A percentile compares a stretch with the other conserved stretches of the same genome.
Conservation (phyloP, 2,888 invertebrate species). For the Pyrochroa serraticornis region DNA sequence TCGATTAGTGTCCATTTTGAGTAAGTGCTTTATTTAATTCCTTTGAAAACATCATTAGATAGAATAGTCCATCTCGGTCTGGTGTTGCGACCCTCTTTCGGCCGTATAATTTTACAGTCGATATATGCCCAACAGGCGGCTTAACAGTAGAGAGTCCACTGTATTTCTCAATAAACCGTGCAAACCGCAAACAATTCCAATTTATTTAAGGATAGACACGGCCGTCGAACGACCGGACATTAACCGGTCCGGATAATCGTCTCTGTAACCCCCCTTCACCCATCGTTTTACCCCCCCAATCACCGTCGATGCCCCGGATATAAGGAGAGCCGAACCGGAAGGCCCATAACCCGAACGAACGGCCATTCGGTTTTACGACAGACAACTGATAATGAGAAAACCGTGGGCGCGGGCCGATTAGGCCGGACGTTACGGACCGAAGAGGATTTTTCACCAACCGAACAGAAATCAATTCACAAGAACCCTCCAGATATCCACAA, state of each 20-base stretch:
- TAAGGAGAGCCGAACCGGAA: slow-evolving; percentile 7
- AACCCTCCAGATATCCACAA: background rate
- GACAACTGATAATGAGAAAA: slow-evolving; percentile 41
- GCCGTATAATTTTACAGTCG: slow-evolving; percentile 20
- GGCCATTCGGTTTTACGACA: slow-evolving; percentile 39
- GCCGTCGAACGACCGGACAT: slow-evolving; percentile 34
- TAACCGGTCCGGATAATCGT: slow-evolving; percentile 16
- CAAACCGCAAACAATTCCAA: slow-evolving; percentile 40
- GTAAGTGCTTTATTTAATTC: too few species aligned
- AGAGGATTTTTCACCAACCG: too few species aligned
- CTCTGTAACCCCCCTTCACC: background rate
- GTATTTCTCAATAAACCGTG: slow-evolving; percentile 38
- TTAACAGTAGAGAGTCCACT: slow-evolving; percentile 10
- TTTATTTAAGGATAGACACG: slow-evolving; percentile 41
- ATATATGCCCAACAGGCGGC: slow-evolving; percentile 21
- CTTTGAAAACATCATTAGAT: too few species aligned
- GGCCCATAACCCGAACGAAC: slow-evolving; percentile 5
- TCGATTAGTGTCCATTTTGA: too few species aligned
- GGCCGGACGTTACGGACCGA: too few species aligned
- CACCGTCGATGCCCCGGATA: too few species aligned
- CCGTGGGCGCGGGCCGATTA: background rate
- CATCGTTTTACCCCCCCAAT: too few species aligned
- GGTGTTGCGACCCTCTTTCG: background rate
- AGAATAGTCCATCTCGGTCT: background rate
- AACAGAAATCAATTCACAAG: too few species aligned